These are phyloP conservation scores for Nesospiza acunhae DNA, from an alignment of 2,113 vertebrate genomes.

Conservation along the genomic window DNA sequence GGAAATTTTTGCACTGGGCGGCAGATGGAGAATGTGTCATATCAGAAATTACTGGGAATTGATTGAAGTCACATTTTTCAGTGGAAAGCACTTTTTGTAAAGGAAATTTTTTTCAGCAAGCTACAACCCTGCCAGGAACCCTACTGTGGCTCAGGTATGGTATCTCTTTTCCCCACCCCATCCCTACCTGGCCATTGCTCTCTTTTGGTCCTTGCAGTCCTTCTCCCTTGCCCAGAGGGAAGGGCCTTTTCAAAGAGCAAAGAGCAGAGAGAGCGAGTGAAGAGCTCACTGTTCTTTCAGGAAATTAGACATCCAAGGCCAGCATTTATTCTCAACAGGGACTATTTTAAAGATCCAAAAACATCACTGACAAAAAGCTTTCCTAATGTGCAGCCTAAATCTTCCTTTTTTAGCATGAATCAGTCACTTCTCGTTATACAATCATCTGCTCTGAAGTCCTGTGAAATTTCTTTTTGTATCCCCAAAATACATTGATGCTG, in stretches of 20 bases:
- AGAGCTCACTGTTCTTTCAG: not conserved
- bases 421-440: not conserved
- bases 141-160: not conserved
- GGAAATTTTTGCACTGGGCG: not conserved
- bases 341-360: conserved; percentile 13
- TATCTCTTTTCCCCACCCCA: not conserved
- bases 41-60: not conserved
- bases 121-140: not conserved
- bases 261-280: not conserved
- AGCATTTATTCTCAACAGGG: not conserved
- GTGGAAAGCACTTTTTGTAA: not conserved
- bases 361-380: not conserved
- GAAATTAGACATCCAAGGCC: not conserved
- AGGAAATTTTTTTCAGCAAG: not conserved
- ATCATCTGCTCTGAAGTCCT: not conserved
- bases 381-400: not conserved
- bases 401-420: not conserved
- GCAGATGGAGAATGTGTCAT: not conserved
- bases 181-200: not conserved
- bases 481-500: not conserved
- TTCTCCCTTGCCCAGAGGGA: not conserved
- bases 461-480: not conserved
- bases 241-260: not conserved
- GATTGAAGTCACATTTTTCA: not conserved
- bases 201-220: not conserved